Percentiles rank a stretch among this genome's conserved stretches.
Evolutionary conservation across 2,113 vertebrate genomes (phyloP).

Genomic region (Aegypius monachus): DNA sequence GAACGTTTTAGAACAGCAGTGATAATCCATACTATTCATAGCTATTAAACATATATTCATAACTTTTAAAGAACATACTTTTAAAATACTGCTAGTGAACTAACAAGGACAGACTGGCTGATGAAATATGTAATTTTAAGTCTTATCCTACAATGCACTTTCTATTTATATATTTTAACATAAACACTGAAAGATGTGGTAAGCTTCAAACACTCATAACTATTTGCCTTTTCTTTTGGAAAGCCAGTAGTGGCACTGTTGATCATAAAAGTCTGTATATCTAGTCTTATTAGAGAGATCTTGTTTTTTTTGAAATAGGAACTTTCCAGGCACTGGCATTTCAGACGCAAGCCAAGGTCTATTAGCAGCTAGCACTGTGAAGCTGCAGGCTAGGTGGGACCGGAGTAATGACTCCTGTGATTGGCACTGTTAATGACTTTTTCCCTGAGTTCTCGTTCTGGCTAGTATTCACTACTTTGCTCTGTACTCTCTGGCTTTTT

Average conservation of each 20-base stretch:
- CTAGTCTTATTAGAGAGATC: neutral
- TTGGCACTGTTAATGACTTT: slow-evolving; percentile 11
- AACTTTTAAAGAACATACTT: neutral
- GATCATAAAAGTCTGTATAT: neutral
- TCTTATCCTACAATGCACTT: neutral
- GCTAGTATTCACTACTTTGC: neutral
- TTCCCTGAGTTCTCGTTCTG: neutral
- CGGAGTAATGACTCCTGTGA: neutral
- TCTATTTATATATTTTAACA: neutral
- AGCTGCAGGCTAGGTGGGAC: neutral
- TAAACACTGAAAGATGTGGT: neutral
- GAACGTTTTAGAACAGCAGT: neutral
- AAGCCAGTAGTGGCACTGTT: neutral
- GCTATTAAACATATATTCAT: neutral
- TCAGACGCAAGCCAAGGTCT: neutral
- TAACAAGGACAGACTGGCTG: neutral
- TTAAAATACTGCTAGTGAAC: neutral
- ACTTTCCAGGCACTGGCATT: neutral
- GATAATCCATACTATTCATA: neutral
- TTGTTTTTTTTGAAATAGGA: neutral
- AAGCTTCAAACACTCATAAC: neutral
- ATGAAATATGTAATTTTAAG: neutral
- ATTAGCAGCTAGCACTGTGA: neutral
- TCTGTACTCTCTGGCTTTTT: neutral
- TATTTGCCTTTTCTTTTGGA: neutral